Percentiles rank a stretch among this genome's conserved stretches.
Conservation (phyloP, 2,113 vertebrate species). For the Indicator maculatus region DNA sequence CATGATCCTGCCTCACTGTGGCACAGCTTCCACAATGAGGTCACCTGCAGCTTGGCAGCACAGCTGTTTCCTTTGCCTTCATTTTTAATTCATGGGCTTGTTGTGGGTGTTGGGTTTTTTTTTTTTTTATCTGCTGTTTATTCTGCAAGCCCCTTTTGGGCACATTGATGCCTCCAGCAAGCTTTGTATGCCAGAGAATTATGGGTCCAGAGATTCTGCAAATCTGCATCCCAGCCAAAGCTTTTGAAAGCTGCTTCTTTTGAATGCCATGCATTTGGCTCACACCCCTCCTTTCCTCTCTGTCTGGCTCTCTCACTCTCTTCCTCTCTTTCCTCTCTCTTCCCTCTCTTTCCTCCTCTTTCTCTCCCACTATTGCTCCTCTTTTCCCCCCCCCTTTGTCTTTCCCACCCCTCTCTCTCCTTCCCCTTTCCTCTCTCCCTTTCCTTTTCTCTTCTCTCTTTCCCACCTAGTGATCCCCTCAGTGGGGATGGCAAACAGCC, state of each 20-base stretch:
- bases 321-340: not conserved
- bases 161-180: slow-evolving; percentile 64
- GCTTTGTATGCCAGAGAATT: slow-evolving; percentile 68
- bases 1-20: not conserved
- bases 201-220: slow-evolving; percentile 69
- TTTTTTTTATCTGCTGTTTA: slow-evolving; percentile 61
- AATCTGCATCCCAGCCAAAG: slow-evolving; percentile 68
- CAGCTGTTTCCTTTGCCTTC: slow-evolving; percentile 51
- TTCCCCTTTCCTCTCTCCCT: not conserved
- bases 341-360: not conserved
- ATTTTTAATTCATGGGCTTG: slow-evolving; percentile 63
- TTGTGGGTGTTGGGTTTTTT: slow-evolving; percentile 38
- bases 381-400: not conserved
- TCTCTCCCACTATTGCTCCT: not conserved
- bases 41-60: slow-evolving; percentile 51
- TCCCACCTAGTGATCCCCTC: not conserved
- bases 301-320: not conserved
- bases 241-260: slow-evolving; percentile 71
- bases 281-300: slow-evolving; percentile 16
- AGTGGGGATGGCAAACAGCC: not conserved
- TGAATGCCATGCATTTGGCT: slow-evolving; percentile 63
- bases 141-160: slow-evolving; percentile 66
- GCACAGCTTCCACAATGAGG: slow-evolving; percentile 25
- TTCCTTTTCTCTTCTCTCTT: not conserved
- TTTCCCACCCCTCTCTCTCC: not conserved